Conservation (phyloP, 2,113 vertebrate species). For the Silurus meridionalis region DNA sequence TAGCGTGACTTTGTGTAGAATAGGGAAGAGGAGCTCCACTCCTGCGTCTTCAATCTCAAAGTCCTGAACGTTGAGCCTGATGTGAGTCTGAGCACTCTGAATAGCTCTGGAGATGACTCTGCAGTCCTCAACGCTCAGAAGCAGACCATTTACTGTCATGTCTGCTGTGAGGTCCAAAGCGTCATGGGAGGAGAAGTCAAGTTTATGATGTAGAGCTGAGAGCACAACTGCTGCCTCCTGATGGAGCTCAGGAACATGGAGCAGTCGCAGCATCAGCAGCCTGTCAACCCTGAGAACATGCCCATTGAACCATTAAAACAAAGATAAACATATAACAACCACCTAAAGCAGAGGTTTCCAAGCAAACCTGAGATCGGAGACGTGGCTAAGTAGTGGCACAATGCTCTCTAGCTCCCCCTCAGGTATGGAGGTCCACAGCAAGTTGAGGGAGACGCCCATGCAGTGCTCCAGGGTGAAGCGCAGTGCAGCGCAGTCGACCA, state of each 20-base stretch:
- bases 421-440: constrained; percentile 55
- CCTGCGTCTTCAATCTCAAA: constrained; percentile 46
- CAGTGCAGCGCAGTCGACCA: constrained; percentile 42
- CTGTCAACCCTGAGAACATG: constrained; percentile 49
- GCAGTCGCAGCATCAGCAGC: constrained; percentile 46
- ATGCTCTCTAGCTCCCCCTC: constrained; percentile 46
- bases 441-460: constrained; percentile 43
- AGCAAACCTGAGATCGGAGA: constrained; percentile 48
- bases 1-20: constrained; percentile 43
- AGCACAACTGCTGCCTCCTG: constrained; percentile 47
- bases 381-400: constrained; percentile 35
- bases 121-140: constrained; percentile 47
- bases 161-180: constrained; percentile 52
- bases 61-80: constrained; percentile 44
- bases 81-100: constrained; percentile 27
- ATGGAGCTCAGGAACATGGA: constrained; percentile 43
- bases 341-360: neutral
- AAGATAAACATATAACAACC: neutral
- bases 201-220: constrained; percentile 47
- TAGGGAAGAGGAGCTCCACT: constrained; percentile 46
- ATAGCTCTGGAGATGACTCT: constrained; percentile 31
- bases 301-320: neutral
- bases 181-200: constrained; percentile 50
- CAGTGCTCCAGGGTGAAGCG: constrained; percentile 49
- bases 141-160: constrained; percentile 10